Evolutionary conservation across 2,113 vertebrate species (phyloP), one percentile per base, ranked within the genome.

Genomic region (Solea solea): DNA sequence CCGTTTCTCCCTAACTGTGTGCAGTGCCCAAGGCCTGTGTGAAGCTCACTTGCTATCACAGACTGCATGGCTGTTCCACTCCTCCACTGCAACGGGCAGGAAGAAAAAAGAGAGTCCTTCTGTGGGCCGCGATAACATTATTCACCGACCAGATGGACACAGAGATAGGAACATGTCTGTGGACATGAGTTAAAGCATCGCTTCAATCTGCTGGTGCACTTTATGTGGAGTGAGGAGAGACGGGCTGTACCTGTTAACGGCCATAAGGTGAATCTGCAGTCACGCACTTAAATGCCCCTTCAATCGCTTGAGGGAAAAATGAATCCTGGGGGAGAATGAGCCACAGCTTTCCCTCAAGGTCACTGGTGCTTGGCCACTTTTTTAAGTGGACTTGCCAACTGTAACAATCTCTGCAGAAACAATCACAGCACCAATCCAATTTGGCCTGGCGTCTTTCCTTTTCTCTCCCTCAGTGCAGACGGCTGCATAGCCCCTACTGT

Each of bases 371-470:
- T 45, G 78, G 78, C 71, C 72, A 83, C 71, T 79, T 81, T 85
- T 85, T 83, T 81, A 81, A 84, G 72, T 70, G 77, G 67, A 69
- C 78, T 66, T 58, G 80, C 85, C 82, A 88, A 83, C 77, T 83
- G 64, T 81, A 84, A 80, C 84, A 80, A 76, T 83, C 79, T 76
- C 72, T 79, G 68, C 72, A 76, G 83, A 87, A 88, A 84, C 88
- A 87, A 86, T 88, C 57, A 44, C 49, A 84, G 77, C 69, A 74
- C 75, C 83, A 86, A 86, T 89, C 81, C 74, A 78, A 86, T 88
- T 86, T 88, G 84, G 85, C 81, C 42, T 1, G 6, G 59, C 67
- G 61, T 56, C 69, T 69, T 72, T 69, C 63, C 66, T 74, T 72
- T 69, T 80, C 69, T 67, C 55, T 78, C 77, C 52, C 65, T 72